These are phyloP conservation scores for Dryobotodes eremita DNA, from an alignment of 2,888 invertebrate species.

Conservation along the genomic window DNA sequence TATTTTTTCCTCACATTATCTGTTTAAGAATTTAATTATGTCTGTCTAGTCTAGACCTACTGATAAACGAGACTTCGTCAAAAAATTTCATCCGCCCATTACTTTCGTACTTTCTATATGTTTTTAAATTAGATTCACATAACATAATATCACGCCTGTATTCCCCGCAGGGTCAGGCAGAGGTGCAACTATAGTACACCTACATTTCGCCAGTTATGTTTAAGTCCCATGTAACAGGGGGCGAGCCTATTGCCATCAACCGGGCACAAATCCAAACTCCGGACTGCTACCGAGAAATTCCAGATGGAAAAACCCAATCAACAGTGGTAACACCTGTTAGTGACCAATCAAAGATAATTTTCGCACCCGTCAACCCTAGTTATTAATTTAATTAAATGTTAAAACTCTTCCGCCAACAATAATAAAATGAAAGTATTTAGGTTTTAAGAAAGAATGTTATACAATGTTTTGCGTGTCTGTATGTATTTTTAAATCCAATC, in stretches of 20 bases:
- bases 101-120: background rate
- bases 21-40: background rate
- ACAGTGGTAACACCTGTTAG: background rate
- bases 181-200: too few species aligned
- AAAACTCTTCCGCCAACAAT: conserved; percentile 2
- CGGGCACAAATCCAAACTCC: too few species aligned
- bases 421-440: conserved; percentile 8
- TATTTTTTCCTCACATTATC: too few species aligned
- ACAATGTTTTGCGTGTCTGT: background rate
- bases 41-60: background rate
- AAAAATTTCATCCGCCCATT: too few species aligned
- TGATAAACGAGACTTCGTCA: background rate
- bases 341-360: conserved; percentile 18
- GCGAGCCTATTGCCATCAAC: too few species aligned
- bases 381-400: too few species aligned
- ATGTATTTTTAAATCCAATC: background rate
- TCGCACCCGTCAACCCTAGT: background rate
- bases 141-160: too few species aligned
- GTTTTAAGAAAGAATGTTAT: background rate
- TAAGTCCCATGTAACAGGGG: too few species aligned
- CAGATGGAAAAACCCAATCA: too few species aligned
- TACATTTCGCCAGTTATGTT: too few species aligned
- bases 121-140: background rate
- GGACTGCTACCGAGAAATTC: too few species aligned
- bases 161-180: too few species aligned